Evolutionary conservation across 2,113 vertebrate genomes (phyloP).

Genomic region (Petrocephalus microphthalmus): DNA sequence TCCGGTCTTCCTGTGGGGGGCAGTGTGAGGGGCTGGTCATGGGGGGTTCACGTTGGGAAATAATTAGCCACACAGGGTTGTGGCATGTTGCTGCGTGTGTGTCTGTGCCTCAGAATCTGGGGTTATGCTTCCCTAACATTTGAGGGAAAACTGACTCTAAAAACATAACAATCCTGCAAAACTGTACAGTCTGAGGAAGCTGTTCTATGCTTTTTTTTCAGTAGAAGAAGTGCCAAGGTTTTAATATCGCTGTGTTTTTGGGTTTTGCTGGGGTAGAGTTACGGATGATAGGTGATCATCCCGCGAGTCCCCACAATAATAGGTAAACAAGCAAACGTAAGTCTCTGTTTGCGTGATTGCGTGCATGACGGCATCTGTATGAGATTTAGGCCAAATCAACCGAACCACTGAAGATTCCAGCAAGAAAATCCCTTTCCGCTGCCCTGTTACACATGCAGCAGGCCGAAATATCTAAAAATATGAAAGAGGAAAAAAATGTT

Average conservation of each 20-base stretch:
- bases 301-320: not conserved
- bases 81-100: not conserved
- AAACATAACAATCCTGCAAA: not conserved
- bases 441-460: not conserved
- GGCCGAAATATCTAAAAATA: not conserved
- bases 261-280: not conserved
- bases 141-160: not conserved
- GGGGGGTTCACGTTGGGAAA: conserved; percentile 46
- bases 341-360: not conserved
- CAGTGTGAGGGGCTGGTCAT: conserved; percentile 55
- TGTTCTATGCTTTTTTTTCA: not conserved
- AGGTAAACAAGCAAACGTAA: not conserved
- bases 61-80: conserved; percentile 68
- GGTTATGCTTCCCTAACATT: not conserved
- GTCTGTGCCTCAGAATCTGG: not conserved
- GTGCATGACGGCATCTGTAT: not conserved
- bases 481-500: not conserved
- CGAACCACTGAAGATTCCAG: not conserved
- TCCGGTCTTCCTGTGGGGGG: conserved; percentile 50
- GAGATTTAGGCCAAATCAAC: not conserved
- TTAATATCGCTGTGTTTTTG: not conserved
- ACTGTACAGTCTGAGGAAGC: not conserved
- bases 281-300: not conserved
- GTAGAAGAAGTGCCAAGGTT: not conserved
- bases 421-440: not conserved